Base-by-base conservation (phyloP, 2,888 invertebrate species). In the Drymonia ruficornis region DNA sequence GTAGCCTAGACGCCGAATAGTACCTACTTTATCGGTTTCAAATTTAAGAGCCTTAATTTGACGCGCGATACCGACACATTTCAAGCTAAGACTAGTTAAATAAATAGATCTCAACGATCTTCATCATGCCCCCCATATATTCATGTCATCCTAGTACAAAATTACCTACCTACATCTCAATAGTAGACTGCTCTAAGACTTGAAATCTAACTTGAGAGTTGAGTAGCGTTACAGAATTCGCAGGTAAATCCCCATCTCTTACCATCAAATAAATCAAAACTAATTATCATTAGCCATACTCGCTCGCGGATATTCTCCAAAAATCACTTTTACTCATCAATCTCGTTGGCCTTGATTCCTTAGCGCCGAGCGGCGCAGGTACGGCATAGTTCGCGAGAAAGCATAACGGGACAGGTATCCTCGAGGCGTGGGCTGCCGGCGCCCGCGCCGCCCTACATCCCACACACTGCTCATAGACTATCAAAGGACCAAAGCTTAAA, bases 341-440 rank as follows among this genome's bases (percentile, higher is more conserved):
- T 67, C 56, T 58, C 54, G 52, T 59, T 69, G 69, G 18, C 69
- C 69, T 57, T 65, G 71, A 70, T 70, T 57, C 59, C 59, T 48
- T 52, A 49, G 23, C 40, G 23, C 13, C 9, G 43, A 19, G 38
- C n/a, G 23, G 29, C 2, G 23, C 13, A n/a, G 18, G 16, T 23
- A 38, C n/a, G 12, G 19, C 23, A 42, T 40, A 16, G 28, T 12
- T 43, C 34, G 45, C 62, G 72, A 64, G 70, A 70, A 72, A 70
- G 66, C 51, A 36, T 63, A 70, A 69, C 70, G 72, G 70, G 44
- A 56, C 50, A 16, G 18, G 29, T 54, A 53, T 64, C 68, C 68
- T 67, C 50, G 47, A 54, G 44, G 51, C 38, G 43, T 40, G 34
- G 42, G 53, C 36, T 23, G 44, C 40, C 56, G 55, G 51, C 50